phyloP scores from a whole-genome alignment of 2,113 vertebrate genomes.

The Sinocyclocheilus rhinocerous region DNA sequence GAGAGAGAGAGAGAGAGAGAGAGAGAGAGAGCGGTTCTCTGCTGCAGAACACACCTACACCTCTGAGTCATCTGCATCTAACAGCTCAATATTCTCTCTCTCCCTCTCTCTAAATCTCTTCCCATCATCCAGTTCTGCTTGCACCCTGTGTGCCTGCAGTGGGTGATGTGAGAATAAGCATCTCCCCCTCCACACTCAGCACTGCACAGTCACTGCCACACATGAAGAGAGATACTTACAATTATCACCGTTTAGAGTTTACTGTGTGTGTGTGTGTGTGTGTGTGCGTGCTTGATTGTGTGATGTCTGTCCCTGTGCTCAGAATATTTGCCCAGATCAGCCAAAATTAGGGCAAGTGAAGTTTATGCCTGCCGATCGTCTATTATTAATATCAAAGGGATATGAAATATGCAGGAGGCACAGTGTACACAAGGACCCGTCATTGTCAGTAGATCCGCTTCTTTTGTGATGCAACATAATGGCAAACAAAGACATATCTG shows the following conservation, averaged over 20 bases:
- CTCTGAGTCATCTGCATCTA: constrained; percentile 60
- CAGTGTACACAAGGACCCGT: neutral
- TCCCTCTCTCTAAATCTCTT: constrained; percentile 23
- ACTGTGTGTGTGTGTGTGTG: constrained; percentile 1
- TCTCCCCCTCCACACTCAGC: constrained; percentile 10
- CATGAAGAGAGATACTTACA: constrained; percentile 27
- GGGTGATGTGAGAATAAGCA: constrained; percentile 47
- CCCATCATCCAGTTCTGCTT: constrained; percentile 46
- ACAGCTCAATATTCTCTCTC: constrained; percentile 42
- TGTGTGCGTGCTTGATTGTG: constrained; percentile 7
- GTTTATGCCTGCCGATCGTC: constrained; percentile 30
- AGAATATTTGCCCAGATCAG: constrained; percentile 35
- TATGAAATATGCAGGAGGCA: constrained; percentile 55
- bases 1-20: constrained; percentile 22
- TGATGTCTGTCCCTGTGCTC: constrained; percentile 20
- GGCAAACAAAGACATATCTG: constrained; percentile 53
- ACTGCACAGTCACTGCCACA: constrained; percentile 26
- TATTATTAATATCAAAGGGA: constrained; percentile 51
- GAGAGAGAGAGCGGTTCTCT: constrained; percentile 40
- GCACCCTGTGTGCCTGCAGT: constrained; percentile 41
- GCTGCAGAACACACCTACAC: constrained; percentile 61
- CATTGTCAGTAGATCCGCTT: constrained; percentile 30
- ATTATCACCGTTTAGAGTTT: constrained; percentile 38
- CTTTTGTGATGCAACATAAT: constrained; percentile 49
- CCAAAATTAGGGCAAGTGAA: constrained; percentile 49